Percentiles rank a stretch among this genome's conserved stretches.
These are phyloP conservation scores for Orbicella faveolata DNA, from an alignment of 64 coral and sea anemone species.

Conservation along the genomic window DNA sequence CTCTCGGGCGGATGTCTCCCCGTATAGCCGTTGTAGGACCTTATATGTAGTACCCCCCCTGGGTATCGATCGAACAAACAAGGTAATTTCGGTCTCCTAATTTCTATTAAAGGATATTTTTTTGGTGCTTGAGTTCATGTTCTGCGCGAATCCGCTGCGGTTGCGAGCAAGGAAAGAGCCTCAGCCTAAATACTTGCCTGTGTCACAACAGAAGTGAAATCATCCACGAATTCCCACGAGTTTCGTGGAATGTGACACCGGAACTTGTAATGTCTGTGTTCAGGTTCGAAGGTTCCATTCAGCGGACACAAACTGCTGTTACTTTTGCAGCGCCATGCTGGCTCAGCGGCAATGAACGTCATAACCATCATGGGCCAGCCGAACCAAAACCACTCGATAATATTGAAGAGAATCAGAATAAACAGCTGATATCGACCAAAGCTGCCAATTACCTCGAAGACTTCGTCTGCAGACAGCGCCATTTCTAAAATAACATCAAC, in stretches of 20 bases:
- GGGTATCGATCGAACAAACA: no score
- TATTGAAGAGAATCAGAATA: slow-evolving; percentile 32
- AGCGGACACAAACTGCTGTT: slow-evolving; percentile 44
- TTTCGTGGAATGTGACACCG: slow-evolving; percentile 51
- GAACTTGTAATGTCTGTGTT: not conserved
- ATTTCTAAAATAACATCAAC: slow-evolving; percentile 23
- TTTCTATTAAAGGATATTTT: no score
- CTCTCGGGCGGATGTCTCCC: no score
- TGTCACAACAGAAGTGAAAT: slow-evolving; percentile 64
- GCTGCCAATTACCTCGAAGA: slow-evolving; percentile 62
- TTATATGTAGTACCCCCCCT: no score
- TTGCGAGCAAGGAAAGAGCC: no score
- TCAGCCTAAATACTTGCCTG: not conserved
- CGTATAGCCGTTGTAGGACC: no score
- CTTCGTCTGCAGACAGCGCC: slow-evolving; percentile 52
- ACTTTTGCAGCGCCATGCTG: slow-evolving; percentile 47
- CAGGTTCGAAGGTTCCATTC: not conserved
- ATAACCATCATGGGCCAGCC: slow-evolving; percentile 63
- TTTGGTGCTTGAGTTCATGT: no score
- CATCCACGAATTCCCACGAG: slow-evolving; percentile 64
- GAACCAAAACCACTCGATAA: slow-evolving; percentile 47
- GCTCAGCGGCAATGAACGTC: slow-evolving; percentile 77
- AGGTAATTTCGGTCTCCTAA: no score
- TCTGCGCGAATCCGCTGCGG: no score
- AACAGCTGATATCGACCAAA: slow-evolving; percentile 70